Percentiles rank a stretch among this genome's conserved stretches.
Evolutionary conservation across 2,113 vertebrate species (phyloP).

Genomic region (Siphamia tubifer): DNA sequence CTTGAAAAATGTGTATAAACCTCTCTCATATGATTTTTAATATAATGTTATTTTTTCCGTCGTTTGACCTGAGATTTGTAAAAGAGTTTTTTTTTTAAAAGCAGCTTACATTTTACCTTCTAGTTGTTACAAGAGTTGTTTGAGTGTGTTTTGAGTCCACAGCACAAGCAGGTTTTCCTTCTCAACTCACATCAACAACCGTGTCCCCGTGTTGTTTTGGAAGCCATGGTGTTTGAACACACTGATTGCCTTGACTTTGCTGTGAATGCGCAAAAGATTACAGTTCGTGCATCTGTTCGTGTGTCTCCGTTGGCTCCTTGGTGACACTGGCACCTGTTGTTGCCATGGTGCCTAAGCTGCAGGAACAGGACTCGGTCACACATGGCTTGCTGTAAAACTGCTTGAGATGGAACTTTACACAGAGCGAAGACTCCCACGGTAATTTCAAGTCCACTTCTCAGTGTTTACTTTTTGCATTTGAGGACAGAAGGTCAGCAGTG

Average conservation of each 20-base stretch:
- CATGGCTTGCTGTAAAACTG: constrained; percentile 30
- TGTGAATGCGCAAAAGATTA: neutral
- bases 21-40: too few relatives aligned
- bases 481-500: neutral
- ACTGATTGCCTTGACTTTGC: neutral
- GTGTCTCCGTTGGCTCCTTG: neutral
- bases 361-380: neutral
- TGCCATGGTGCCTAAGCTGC: constrained; percentile 33
- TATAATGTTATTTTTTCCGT: too few relatives aligned
- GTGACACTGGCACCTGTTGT: constrained; percentile 23
- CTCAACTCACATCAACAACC: neutral
- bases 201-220: neutral
- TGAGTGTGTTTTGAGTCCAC: neutral
- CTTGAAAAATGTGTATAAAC: too few relatives aligned
- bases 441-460: neutral
- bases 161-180: neutral
- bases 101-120: too few relatives aligned
- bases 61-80: too few relatives aligned
- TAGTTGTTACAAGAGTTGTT: neutral
- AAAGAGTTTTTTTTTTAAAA: too few relatives aligned
- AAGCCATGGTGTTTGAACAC: neutral
- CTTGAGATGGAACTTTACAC: too few relatives aligned
- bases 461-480: neutral
- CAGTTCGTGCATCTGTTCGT: neutral
- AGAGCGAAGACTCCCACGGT: neutral